These are phyloP conservation scores for Amphiduros pacificus DNA, from an alignment of 2,888 invertebrate genomes.

Conservation along the genomic window DNA sequence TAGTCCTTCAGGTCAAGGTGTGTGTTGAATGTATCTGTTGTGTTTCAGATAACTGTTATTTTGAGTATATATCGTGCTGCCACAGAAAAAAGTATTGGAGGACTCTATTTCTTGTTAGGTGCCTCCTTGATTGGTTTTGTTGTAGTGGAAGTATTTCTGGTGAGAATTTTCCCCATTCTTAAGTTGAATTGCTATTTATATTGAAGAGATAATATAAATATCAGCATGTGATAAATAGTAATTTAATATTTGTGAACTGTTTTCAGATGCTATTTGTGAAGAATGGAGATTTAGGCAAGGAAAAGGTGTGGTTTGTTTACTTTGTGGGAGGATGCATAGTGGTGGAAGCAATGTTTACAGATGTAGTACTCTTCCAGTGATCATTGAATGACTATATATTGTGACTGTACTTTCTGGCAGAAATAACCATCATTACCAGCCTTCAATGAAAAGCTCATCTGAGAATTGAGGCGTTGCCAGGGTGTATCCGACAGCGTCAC, in stretches of 20 bases:
- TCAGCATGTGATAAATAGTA: too few relatives aligned
- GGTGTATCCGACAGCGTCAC: too few relatives aligned
- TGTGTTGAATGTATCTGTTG: not conserved
- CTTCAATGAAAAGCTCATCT: too few relatives aligned
- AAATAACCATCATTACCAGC: too few relatives aligned
- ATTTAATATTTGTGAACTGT: too few relatives aligned
- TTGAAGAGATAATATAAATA: too few relatives aligned
- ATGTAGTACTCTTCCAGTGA: conserved; percentile 40
- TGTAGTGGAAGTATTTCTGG: not conserved
- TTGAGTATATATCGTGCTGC: not conserved
- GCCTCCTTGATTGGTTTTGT: not conserved
- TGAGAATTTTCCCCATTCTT: too few relatives aligned
- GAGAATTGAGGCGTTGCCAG: too few relatives aligned
- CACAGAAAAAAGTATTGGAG: not conserved
- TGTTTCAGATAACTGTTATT: not conserved
- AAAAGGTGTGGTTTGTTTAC: conserved; percentile 51
- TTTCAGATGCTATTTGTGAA: conserved; percentile 48
- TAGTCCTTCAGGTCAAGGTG: too few relatives aligned
- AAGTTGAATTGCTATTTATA: too few relatives aligned
- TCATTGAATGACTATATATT: too few relatives aligned
- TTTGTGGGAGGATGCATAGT: conserved; percentile 47
- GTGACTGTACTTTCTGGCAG: too few relatives aligned
- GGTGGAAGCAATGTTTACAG: conserved; percentile 49
- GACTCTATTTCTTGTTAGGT: not conserved
- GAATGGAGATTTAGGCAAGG: conserved; percentile 43